Evolutionary conservation across 1,140 invertebrate genomes (phyloP).

Genomic region (Heliconius congener): DNA sequence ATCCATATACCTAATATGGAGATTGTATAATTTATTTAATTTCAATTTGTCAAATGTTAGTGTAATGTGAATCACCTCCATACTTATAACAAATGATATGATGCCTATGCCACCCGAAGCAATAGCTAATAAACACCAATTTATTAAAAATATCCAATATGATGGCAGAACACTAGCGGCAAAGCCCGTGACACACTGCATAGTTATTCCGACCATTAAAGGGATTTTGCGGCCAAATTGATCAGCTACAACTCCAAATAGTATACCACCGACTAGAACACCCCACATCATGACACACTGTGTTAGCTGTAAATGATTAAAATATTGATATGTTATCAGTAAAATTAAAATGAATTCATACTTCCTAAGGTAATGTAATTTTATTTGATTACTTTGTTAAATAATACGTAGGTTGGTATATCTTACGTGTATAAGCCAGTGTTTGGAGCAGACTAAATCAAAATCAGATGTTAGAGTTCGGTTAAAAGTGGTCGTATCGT

Average conservation of each 20-base stretch:
- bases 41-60: background rate
- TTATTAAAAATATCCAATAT: slow-evolving; percentile 85
- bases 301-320: slow-evolving; percentile 79
- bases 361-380: background rate
- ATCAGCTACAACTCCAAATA: slow-evolving; percentile 88
- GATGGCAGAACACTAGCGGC: slow-evolving; percentile 83
- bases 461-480: slow-evolving; percentile 88
- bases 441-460: slow-evolving; percentile 86
- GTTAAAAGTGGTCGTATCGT: slow-evolving; percentile 83
- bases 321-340: too few species aligned
- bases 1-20: background rate
- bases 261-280: slow-evolving; percentile 85
- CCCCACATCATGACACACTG: slow-evolving; percentile 89
- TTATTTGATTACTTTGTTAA: background rate
- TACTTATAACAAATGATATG: slow-evolving; percentile 75
- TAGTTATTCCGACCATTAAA: slow-evolving; percentile 83
- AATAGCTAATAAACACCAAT: slow-evolving; percentile 86
- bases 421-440: slow-evolving; percentile 82
- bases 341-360: too few species aligned
- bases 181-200: slow-evolving; percentile 84
- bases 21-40: background rate
- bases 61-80: slow-evolving; percentile 61
- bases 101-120: slow-evolving; percentile 83
- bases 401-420: background rate
- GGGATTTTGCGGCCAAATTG: slow-evolving; percentile 83